Conservation (phyloP, 2,888 invertebrate genomes). For the Ophion costatus region DNA sequence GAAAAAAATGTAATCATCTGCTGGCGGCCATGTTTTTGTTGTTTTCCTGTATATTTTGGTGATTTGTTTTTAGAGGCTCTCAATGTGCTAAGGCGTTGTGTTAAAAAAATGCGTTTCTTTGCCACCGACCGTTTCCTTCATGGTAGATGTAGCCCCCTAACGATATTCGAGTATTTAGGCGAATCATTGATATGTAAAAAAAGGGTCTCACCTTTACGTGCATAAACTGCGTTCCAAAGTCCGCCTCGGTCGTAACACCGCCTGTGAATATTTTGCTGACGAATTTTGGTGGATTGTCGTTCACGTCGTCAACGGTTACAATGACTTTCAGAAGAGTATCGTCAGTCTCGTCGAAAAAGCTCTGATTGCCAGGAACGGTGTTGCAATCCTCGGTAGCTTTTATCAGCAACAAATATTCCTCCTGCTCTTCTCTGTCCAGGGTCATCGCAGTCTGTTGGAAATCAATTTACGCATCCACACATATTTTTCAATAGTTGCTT, state of each 20-base stretch:
- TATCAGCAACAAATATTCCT: constrained; percentile 89
- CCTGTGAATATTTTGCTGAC: constrained; percentile 93
- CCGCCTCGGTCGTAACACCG: constrained; percentile 96
- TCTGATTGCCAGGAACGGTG: constrained; percentile 85
- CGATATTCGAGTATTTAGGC: too few species aligned
- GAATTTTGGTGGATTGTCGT: constrained; percentile 96
- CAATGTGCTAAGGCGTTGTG: too few species aligned
- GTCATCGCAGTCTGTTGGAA: constrained; percentile 85
- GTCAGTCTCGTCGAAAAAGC: constrained; percentile 85
- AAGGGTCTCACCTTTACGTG: constrained; percentile 88
- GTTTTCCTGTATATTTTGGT: too few species aligned
- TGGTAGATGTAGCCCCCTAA: too few species aligned
- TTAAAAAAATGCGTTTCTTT: too few species aligned
- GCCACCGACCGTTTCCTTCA: too few species aligned
- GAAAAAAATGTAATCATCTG: too few species aligned
- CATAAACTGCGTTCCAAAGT: constrained; percentile 95
- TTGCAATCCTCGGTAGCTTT: constrained; percentile 94
- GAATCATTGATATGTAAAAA: not conserved
- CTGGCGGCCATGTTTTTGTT: too few species aligned
- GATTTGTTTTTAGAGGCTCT: too few species aligned
- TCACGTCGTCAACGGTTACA: constrained; percentile 92
- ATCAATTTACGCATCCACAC: not conserved
- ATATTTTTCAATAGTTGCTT: not conserved
- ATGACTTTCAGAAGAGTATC: constrained; percentile 89
- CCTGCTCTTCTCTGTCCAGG: constrained; percentile 90